Evolutionary conservation across 1,140 invertebrate genomes (phyloP).

Genomic region (Brachionus angularis): DNA sequence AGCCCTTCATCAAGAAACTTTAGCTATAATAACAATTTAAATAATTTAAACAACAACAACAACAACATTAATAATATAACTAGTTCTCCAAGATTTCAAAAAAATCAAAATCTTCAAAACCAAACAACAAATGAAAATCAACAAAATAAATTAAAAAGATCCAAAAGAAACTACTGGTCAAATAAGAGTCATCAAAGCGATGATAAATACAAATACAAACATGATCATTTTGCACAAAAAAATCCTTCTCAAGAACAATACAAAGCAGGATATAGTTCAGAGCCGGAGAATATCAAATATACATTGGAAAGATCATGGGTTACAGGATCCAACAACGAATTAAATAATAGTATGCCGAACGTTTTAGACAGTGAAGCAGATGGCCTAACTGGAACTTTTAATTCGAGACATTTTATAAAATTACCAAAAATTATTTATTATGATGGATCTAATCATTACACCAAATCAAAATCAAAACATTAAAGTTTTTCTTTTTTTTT

Average conservation of each 20-base stretch:
- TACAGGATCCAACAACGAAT: slow-evolving; percentile 1
- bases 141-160: not conserved
- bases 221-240: slow-evolving; percentile 7
- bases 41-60: not conserved
- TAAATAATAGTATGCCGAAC: slow-evolving; percentile 29
- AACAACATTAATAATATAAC: not conserved
- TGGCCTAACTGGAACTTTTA: not conserved
- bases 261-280: slow-evolving; percentile 22
- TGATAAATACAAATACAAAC: not conserved
- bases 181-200: slow-evolving; percentile 12
- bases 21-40: not conserved
- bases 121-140: not conserved
- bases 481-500: not conserved
- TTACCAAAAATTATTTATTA: slow-evolving; percentile 33
- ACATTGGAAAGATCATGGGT: slow-evolving; percentile 24
- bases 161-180: slow-evolving; percentile 16
- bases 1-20: not conserved
- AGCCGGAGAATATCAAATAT: slow-evolving; percentile 37
- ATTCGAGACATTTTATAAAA: slow-evolving; percentile 27
- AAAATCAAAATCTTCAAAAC: not conserved
- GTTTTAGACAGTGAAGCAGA: slow-evolving; percentile 8
- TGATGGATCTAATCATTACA: slow-evolving; percentile 42
- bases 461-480: not conserved
- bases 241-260: slow-evolving; percentile 31
- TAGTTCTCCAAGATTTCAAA: slow-evolving; percentile 10